These are phyloP conservation scores for Papilio machaon DNA, from an alignment of 1,140 invertebrate species.

Conservation along the genomic window DNA sequence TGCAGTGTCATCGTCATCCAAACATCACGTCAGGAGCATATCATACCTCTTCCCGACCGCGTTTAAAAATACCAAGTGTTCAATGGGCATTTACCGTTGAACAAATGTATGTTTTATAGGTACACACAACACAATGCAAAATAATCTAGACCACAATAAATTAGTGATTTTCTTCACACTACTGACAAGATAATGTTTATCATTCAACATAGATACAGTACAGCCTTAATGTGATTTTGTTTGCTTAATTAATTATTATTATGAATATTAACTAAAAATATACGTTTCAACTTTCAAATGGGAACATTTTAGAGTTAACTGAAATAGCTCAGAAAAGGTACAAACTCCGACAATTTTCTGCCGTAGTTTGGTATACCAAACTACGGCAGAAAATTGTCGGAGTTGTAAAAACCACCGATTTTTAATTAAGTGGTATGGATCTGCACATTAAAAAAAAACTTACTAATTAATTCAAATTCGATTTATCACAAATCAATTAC, in stretches of 20 bases:
- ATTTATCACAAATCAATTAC: not conserved
- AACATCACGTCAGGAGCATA: constrained; percentile 31
- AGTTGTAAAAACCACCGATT: not conserved
- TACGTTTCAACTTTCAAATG: no score
- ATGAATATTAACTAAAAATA: no score
- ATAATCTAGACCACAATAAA: not conserved
- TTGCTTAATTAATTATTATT: no score
- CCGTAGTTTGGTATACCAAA: no score
- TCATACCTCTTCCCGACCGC: constrained; percentile 16
- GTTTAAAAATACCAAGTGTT: constrained; percentile 32
- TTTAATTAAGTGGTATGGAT: not conserved
- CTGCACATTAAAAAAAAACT: not conserved
- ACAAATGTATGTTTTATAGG: not conserved
- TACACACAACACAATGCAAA: constrained; percentile 8
- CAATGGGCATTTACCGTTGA: constrained; percentile 26
- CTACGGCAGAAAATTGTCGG: not conserved
- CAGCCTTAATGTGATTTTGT: no score
- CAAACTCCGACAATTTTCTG: no score
- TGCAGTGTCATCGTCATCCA: constrained; percentile 27
- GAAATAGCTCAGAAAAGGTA: no score
- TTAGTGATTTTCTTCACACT: not conserved
- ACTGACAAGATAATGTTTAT: no score
- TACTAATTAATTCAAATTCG: not conserved
- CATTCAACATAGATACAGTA: no score
- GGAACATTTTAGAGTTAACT: no score